These are phyloP conservation scores for Cremastobaeus sp. DNA, from an alignment of 2,888 invertebrate genomes.

Conservation along the genomic window DNA sequence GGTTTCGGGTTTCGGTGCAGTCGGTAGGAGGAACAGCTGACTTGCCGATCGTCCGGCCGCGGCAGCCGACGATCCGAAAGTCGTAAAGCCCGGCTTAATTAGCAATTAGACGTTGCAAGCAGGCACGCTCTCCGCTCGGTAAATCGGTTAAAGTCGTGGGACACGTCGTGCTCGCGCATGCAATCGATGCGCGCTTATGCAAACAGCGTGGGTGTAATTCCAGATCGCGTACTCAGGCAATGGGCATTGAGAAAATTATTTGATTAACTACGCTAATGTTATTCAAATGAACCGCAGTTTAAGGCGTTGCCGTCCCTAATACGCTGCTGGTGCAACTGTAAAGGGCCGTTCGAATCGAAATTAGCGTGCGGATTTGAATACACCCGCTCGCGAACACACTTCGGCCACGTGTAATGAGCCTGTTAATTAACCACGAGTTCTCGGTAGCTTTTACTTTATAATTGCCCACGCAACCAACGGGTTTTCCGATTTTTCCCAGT, in stretches of 20 bases:
- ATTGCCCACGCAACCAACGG: neutral
- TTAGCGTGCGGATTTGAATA: conserved; percentile 43
- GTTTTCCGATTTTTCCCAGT: conserved; percentile 9
- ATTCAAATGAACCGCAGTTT: conserved; percentile 42
- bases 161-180: conserved; percentile 62
- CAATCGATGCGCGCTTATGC: conserved; percentile 55
- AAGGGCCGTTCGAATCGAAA: conserved; percentile 24
- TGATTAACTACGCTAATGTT: conserved; percentile 52
- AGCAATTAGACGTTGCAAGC: conserved; percentile 76
- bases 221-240: no score
- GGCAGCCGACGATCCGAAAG: conserved; percentile 47
- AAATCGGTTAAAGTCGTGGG: conserved; percentile 75
- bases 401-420: conserved; percentile 20
- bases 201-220: conserved; percentile 59
- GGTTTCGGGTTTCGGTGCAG: conserved; percentile 24
- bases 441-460: neutral
- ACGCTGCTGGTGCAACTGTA: conserved; percentile 11
- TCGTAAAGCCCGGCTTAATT: conserved; percentile 76
- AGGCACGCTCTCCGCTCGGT: conserved; percentile 75
- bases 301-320: conserved; percentile 28
- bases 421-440: conserved; percentile 17
- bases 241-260: conserved; percentile 24
- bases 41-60: conserved; percentile 25
- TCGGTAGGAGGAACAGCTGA: conserved; percentile 43
- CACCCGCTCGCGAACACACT: neutral